Evolutionary conservation across 2,888 invertebrate genomes (phyloP).

Genomic region (Thumatha senex): DNA sequence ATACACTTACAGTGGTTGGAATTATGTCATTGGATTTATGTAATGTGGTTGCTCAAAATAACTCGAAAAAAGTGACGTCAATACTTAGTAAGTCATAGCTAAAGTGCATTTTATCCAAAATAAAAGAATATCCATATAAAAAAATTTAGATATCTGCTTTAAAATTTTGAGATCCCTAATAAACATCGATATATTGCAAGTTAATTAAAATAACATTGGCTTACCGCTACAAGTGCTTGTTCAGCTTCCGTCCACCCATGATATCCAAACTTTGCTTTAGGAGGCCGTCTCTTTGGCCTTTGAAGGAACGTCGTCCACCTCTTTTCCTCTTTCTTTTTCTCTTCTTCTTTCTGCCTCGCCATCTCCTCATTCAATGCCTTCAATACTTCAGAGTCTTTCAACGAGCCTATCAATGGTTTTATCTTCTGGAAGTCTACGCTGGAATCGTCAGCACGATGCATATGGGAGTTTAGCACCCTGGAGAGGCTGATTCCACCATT

Average conservation of each 20-base stretch:
- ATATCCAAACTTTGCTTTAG: constrained; percentile 64
- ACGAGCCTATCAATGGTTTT: constrained; percentile 84
- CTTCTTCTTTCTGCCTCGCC: constrained; percentile 71
- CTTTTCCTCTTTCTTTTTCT: constrained; percentile 82
- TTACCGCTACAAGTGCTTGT: constrained; percentile 47
- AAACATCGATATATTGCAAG: no score
- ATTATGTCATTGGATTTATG: no score
- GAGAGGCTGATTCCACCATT: constrained; percentile 60
- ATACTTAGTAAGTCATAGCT: no score
- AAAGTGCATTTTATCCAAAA: no score
- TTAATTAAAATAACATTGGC: constrained; percentile 2
- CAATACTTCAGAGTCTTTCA: constrained; percentile 87
- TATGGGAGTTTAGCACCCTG: constrained; percentile 66
- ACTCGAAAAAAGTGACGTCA: no score
- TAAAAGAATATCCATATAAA: no score
- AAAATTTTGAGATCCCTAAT: no score
- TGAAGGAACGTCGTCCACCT: constrained; percentile 90
- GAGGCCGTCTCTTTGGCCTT: constrained; percentile 88
- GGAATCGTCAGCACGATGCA: constrained; percentile 66
- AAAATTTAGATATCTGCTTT: no score
- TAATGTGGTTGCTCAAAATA: no score
- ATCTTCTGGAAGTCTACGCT: constrained; percentile 88
- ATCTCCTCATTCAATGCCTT: constrained; percentile 85
- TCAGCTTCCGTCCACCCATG: constrained; percentile 44
- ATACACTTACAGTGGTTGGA: no score